phyloP scores from a whole-genome alignment of 2,797 vertebrate species.

The Thripadectes ignobilis region DNA sequence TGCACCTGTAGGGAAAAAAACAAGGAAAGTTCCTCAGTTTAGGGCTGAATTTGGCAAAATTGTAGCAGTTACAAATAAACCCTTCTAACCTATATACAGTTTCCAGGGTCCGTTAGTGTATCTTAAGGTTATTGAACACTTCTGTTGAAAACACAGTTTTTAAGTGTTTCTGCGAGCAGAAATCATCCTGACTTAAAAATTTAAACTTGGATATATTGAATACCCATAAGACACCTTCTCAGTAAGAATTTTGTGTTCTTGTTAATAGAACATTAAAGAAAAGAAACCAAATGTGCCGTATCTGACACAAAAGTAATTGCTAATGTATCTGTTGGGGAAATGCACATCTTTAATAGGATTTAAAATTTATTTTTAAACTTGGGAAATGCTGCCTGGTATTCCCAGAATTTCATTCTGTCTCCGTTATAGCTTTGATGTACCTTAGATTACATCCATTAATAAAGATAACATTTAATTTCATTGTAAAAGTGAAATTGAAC shows the following conservation, averaged over 20 bases:
- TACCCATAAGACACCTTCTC: not conserved
- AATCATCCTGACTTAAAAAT: not conserved
- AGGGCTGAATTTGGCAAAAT: not conserved
- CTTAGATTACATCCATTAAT: slow-evolving; percentile 36
- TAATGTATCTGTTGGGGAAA: not conserved
- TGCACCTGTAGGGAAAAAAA: not conserved
- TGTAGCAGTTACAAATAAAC: not conserved
- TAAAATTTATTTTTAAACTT: slow-evolving; percentile 56
- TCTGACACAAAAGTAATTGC: not conserved
- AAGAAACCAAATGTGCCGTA: not conserved
- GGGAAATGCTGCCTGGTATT: slow-evolving; percentile 36
- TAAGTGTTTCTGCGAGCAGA: not conserved
- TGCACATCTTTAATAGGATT: not conserved
- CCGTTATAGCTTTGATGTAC: slow-evolving; percentile 1
- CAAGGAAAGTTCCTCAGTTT: not conserved
- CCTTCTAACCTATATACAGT: not conserved
- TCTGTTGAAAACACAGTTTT: not conserved
- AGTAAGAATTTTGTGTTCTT: not conserved
- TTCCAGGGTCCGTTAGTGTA: not conserved
- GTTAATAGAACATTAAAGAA: not conserved
- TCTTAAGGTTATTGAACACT: not conserved
- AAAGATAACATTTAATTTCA: slow-evolving; percentile 48
- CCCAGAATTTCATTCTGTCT: slow-evolving; percentile 52
- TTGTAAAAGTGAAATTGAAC: slow-evolving; percentile 39
- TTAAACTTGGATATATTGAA: not conserved